Percentiles rank a stretch among this genome's conserved stretches.
These are phyloP conservation scores for Pelodytes ibericus DNA, from an alignment of 2,797 vertebrate species.

Conservation along the genomic window DNA sequence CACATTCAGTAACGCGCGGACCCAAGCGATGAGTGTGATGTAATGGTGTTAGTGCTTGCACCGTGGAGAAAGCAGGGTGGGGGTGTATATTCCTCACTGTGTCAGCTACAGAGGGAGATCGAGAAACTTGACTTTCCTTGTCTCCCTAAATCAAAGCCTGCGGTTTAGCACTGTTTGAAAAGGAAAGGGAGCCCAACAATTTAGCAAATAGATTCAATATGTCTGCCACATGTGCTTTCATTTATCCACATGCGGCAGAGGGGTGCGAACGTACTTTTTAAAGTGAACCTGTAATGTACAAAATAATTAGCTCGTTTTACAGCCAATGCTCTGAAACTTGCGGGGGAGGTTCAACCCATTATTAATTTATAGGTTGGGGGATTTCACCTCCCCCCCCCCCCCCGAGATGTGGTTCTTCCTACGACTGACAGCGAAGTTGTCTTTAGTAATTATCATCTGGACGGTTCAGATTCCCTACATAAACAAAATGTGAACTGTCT, in stretches of 20 bases:
- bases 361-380: too few relatives aligned
- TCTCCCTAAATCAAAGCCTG: neutral
- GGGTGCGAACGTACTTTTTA: neutral
- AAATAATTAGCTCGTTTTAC: neutral
- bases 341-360: neutral
- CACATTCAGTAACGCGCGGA: neutral
- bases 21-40: neutral
- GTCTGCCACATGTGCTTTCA: neutral
- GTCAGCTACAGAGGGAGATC: neutral
- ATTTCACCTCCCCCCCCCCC: too few relatives aligned
- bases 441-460: neutral
- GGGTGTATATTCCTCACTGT: neutral
- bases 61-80: neutral
- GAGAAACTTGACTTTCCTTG: neutral
- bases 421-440: neutral
- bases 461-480: too few relatives aligned
- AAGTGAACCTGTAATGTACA: neutral
- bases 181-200: neutral
- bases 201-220: neutral
- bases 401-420: neutral
- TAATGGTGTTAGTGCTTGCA: neutral
- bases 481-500: too few relatives aligned
- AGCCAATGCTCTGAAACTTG: neutral
- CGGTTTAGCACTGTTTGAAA: slow-evolving; percentile 1
- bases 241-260: neutral